Conservation (phyloP, 2,113 vertebrate species). For the Coregonus clupeaformis region DNA sequence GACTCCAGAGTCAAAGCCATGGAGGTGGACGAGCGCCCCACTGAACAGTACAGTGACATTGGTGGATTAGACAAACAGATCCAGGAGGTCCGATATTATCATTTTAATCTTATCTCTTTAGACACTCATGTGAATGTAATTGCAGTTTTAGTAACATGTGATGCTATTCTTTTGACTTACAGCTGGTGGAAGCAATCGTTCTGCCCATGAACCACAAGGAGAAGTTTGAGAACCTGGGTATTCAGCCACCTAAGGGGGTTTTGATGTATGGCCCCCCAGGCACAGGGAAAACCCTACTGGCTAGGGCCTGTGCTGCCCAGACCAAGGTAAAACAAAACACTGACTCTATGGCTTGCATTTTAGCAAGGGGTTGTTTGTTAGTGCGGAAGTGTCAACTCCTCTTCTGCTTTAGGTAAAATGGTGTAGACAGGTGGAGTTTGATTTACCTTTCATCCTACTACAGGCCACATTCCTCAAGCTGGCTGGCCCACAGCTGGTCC, state of each 20-base stretch:
- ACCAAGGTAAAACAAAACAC: constrained; percentile 81
- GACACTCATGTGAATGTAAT: too few relatives aligned
- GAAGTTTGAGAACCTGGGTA: constrained; percentile 98
- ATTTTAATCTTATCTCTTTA: neutral
- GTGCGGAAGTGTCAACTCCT: too few relatives aligned
- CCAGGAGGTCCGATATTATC: constrained; percentile 80
- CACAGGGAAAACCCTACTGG: constrained; percentile 94
- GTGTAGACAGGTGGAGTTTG: neutral
- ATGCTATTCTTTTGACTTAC: constrained; percentile 17
- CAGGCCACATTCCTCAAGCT: constrained; percentile 96
- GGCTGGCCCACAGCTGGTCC: constrained; percentile 94
- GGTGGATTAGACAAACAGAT: constrained; percentile 98
- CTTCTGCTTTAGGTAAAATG: too few relatives aligned
- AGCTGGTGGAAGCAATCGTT: constrained; percentile 97
- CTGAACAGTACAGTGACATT: constrained; percentile 98
- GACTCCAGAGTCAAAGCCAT: constrained; percentile 98
- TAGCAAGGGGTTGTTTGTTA: neutral
- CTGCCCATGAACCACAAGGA: constrained; percentile 99
- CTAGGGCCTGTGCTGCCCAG: constrained; percentile 95
- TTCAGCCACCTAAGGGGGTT: constrained; percentile 97
- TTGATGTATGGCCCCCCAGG: constrained; percentile 98
- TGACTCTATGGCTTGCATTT: neutral
- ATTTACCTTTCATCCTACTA: neutral
- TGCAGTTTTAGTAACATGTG: neutral
- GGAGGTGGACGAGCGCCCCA: constrained; percentile 98